Evolutionary conservation across 37 sponge, comb jelly and placozoan genomes (phyloP).

Genomic region (Hexactinellida sp.): DNA sequence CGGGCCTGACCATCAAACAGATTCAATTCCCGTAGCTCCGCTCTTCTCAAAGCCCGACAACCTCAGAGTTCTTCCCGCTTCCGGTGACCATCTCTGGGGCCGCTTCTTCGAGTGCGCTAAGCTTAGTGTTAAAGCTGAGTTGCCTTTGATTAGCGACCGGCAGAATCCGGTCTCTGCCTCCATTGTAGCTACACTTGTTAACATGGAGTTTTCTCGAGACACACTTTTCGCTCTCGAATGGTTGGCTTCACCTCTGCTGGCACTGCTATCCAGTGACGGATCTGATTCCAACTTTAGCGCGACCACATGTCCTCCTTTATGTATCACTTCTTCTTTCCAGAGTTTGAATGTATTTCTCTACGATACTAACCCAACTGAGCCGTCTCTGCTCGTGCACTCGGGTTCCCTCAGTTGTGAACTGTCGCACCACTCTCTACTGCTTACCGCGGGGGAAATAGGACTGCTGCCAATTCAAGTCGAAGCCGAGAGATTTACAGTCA

Average conservation of each 20-base stretch:
- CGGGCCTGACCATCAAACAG: not conserved
- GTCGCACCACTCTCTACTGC: not conserved
- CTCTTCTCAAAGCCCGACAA: not conserved
- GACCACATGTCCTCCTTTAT: not conserved
- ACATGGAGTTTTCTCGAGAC: not conserved
- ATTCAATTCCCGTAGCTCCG: not conserved
- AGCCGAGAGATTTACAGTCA: not conserved
- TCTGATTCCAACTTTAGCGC: not conserved
- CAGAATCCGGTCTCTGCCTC: not conserved
- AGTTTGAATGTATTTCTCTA: not conserved
- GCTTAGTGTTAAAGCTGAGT: not conserved
- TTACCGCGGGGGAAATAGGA: not conserved
- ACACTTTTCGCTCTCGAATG: not conserved
- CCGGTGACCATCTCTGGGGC: not conserved
- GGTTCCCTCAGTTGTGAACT: not conserved
- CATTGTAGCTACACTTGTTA: not conserved
- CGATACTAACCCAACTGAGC: not conserved
- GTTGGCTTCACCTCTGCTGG: not conserved
- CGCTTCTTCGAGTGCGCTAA: not conserved
- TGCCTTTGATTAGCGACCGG: not conserved
- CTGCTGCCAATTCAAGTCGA: not conserved
- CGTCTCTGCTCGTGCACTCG: not conserved
- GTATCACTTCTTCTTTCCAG: not conserved
- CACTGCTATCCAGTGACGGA: not conserved
- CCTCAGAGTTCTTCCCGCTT: not conserved